Evolutionary conservation across 2,797 vertebrate genomes (phyloP).

Genomic region (Trematomus bernacchii): DNA sequence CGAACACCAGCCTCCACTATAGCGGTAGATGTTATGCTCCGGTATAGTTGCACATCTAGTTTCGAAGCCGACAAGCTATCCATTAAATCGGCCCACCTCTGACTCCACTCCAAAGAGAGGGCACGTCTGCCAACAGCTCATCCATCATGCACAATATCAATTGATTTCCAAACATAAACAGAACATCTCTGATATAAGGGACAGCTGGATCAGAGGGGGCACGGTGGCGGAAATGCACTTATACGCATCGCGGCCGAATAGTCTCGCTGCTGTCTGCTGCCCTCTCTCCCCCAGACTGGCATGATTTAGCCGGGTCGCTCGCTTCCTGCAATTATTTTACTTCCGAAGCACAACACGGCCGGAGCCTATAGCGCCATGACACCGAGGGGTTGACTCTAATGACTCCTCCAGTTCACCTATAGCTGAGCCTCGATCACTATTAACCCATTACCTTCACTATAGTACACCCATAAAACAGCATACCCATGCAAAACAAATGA

Average conservation of each 20-base stretch:
- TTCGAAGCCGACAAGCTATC: constrained; percentile 77
- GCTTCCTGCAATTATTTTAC: constrained; percentile 86
- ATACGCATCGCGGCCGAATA: constrained; percentile 81
- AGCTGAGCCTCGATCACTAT: constrained; percentile 50
- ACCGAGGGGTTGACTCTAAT: constrained; percentile 72
- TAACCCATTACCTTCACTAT: constrained; percentile 64
- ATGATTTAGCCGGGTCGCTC: constrained; percentile 81
- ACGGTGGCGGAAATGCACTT: constrained; percentile 78
- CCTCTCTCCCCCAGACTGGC: constrained; percentile 73
- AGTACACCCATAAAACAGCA: constrained; percentile 42
- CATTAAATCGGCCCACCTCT: constrained; percentile 87
- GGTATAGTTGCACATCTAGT: constrained; percentile 83
- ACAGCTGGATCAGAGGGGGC: constrained; percentile 75
- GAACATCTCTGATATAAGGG: constrained; percentile 86
- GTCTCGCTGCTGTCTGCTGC: constrained; percentile 80
- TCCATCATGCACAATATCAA: constrained; percentile 87
- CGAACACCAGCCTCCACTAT: constrained; percentile 41
- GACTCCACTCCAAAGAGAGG: constrained; percentile 80
- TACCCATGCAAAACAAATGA: constrained; percentile 36
- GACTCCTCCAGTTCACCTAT: constrained; percentile 68
- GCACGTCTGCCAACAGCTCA: constrained; percentile 84
- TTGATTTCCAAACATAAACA: constrained; percentile 88
- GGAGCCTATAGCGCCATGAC: constrained; percentile 72
- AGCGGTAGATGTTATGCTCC: constrained; percentile 72
- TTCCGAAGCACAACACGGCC: constrained; percentile 81